phyloP scores from a whole-genome alignment of 2,888 invertebrate species.

The Lagria hirta region DNA sequence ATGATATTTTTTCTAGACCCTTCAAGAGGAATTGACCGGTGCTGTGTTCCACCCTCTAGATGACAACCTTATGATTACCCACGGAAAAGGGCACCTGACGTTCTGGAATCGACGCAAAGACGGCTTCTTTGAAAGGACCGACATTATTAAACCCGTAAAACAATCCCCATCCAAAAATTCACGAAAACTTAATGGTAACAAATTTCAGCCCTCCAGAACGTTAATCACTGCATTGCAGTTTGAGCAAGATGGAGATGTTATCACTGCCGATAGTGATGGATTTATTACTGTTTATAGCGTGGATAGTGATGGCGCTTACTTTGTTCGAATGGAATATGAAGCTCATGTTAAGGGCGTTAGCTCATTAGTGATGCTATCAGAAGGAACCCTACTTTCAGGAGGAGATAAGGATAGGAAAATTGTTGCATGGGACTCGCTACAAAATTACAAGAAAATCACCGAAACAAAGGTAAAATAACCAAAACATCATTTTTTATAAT shows the following conservation, averaged over 20 bases:
- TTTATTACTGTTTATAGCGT: conserved; percentile 89
- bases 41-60: conserved; percentile 90
- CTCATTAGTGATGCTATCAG: conserved; percentile 83
- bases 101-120: conserved; percentile 92
- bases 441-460: conserved; percentile 86
- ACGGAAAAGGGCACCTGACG: conserved; percentile 87
- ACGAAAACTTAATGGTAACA: no score
- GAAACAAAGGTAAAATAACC: conserved; percentile 79
- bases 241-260: conserved; percentile 88
- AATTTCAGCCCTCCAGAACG: conserved; percentile 73
- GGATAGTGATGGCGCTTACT: conserved; percentile 86
- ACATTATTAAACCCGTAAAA: conserved; percentile 79
- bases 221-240: conserved; percentile 86
- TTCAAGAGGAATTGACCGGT: conserved; percentile 85
- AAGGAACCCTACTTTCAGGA: conserved; percentile 86
- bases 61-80: conserved; percentile 87
- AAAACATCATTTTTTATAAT: no score
- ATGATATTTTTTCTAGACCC: conserved; percentile 62
- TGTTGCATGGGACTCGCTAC: conserved; percentile 88
- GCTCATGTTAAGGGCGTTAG: conserved; percentile 87
- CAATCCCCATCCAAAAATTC: background rate
- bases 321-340: conserved; percentile 86
- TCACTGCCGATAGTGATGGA: conserved; percentile 90
- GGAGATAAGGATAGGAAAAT: conserved; percentile 89
- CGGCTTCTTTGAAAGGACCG: conserved; percentile 86